Evolutionary conservation across 2,797 vertebrate species (phyloP).

Genomic region (Platyrinchus mystaceus): DNA sequence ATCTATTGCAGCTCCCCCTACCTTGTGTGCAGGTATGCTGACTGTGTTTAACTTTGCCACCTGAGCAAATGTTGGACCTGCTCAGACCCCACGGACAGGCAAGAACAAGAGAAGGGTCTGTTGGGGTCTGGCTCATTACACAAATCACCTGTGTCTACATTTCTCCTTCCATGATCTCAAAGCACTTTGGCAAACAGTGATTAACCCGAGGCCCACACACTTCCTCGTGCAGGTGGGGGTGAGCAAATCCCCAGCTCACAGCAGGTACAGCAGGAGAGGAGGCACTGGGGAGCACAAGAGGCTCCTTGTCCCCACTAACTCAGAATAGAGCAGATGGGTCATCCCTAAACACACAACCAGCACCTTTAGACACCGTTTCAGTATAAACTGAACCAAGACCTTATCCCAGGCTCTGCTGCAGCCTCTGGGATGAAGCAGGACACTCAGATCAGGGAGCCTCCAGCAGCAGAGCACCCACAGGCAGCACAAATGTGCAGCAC

Average conservation of each 20-base stretch:
- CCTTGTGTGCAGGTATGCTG: background rate
- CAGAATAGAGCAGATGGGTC: background rate
- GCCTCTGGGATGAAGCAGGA: background rate
- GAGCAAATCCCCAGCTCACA: background rate
- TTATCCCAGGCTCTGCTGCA: background rate
- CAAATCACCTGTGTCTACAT: background rate
- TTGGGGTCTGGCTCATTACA: background rate
- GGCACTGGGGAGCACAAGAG: rapidly evolving
- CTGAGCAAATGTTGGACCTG: background rate
- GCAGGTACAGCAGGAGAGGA: background rate
- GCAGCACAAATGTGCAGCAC: background rate
- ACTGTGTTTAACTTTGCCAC: background rate
- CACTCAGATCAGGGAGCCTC: rapidly evolving
- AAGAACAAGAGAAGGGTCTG: background rate
- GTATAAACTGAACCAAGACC: background rate
- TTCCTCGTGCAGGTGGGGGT: rapidly evolving
- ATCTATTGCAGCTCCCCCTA: background rate
- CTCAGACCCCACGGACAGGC: background rate
- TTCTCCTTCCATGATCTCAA: background rate
- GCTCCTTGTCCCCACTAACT: background rate
- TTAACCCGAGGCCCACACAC: background rate
- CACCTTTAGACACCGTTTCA: background rate
- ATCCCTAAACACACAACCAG: background rate
- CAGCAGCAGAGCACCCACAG: rapidly evolving
- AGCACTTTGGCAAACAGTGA: background rate